A percentile compares a stretch with the other conserved stretches of the same genome.
phyloP scores from a whole-genome alignment of 2,113 vertebrate species.

The Festucalex cinctus region DNA sequence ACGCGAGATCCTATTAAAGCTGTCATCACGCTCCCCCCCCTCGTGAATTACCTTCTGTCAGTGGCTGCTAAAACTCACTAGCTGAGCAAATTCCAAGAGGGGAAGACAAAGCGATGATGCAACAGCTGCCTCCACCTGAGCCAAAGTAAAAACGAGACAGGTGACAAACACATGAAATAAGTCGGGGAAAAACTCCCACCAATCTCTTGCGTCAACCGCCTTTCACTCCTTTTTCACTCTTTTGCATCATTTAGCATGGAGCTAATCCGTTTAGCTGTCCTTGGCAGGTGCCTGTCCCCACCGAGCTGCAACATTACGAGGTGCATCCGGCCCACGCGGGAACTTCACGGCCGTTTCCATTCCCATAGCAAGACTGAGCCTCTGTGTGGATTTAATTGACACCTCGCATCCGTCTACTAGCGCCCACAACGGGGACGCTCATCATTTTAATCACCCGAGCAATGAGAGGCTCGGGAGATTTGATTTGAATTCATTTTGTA shows the following conservation, averaged over 20 bases:
- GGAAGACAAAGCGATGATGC: neutral
- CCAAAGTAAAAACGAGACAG: neutral
- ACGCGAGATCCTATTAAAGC: neutral
- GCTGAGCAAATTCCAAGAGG: neutral
- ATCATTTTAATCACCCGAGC: constrained; percentile 44
- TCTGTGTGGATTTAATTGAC: constrained; percentile 20
- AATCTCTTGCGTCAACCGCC: neutral
- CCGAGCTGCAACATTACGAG: constrained; percentile 19
- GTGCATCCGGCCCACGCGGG: constrained; percentile 18
- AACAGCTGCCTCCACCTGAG: neutral
- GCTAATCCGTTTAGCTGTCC: constrained; percentile 39
- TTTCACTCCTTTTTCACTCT: constrained; percentile 5
- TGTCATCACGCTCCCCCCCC: neutral
- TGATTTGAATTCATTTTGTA: constrained; percentile 14
- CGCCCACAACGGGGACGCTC: constrained; percentile 22
- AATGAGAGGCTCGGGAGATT: constrained; percentile 1
- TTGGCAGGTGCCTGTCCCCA: constrained; percentile 22
- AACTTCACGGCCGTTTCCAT: constrained; percentile 19
- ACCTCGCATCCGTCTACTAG: constrained; percentile 21
- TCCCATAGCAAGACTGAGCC: neutral
- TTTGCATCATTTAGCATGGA: constrained; percentile 31
- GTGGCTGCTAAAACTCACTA: neutral
- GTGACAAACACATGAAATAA: neutral
- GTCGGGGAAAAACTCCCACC: neutral
- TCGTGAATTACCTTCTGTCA: neutral